Conservation (phyloP, 53 echinoderm and acorn worm species). For the Temnopleurus reevesii region DNA sequence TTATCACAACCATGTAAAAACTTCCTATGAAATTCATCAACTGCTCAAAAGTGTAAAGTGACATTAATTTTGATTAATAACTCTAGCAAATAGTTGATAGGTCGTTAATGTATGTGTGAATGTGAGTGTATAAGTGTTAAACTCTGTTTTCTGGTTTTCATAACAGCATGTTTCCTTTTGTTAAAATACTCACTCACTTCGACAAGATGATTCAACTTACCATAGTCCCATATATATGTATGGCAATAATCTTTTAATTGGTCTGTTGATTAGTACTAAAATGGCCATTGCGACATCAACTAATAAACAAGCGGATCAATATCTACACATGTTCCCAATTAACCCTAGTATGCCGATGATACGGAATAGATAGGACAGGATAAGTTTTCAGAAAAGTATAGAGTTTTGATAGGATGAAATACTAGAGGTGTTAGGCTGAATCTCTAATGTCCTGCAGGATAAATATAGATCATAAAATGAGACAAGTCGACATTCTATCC, state of each 20-base stretch:
- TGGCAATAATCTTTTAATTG: too few relatives aligned
- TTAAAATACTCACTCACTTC: too few relatives aligned
- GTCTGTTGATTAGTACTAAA: background rate
- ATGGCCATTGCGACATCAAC: background rate
- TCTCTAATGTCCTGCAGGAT: slow-evolving; percentile 9
- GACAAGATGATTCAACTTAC: too few relatives aligned
- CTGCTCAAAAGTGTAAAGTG: too few relatives aligned
- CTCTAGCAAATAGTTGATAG: too few relatives aligned
- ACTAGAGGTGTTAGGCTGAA: background rate
- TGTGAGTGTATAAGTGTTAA: too few relatives aligned
- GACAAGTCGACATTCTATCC: slow-evolving; percentile 15
- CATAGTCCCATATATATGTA: too few relatives aligned
- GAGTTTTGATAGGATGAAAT: background rate
- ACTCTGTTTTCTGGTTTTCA: too few relatives aligned
- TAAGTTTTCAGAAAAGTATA: background rate
- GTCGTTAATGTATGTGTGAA: too few relatives aligned
- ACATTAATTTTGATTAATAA: too few relatives aligned
- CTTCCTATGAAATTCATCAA: background rate
- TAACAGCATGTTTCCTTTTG: too few relatives aligned
- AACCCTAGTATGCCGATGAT: background rate
- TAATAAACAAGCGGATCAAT: background rate
- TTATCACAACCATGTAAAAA: background rate
- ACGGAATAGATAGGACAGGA: background rate
- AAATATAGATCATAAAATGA: slow-evolving; percentile 2
- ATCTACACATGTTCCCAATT: background rate